Evolutionary conservation across 92 coral and sea anemone genomes (phyloP).

Genomic region (Heteractis magnifica): DNA sequence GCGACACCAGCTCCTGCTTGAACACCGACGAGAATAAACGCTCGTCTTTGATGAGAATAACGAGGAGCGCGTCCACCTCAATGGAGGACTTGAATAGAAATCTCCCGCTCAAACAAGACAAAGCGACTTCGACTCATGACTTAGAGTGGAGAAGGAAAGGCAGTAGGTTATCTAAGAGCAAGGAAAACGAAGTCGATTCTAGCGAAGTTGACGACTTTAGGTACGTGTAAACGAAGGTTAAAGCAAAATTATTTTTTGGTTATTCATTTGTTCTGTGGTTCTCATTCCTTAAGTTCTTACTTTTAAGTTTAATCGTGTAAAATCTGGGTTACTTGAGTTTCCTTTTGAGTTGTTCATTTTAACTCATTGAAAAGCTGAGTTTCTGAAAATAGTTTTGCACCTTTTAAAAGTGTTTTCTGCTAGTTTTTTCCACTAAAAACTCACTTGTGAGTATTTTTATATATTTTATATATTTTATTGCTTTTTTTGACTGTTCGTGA

Average conservation of each 20-base stretch:
- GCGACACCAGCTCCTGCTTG: slow-evolving; percentile 23
- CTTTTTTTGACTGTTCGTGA: not conserved
- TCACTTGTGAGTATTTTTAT: no score
- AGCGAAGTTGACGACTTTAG: not conserved
- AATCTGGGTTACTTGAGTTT: no score
- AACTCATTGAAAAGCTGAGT: no score
- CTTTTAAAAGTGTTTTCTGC: no score
- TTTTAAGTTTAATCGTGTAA: no score
- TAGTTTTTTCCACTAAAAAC: no score
- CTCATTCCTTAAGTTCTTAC: no score
- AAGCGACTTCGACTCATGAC: slow-evolving; percentile 81
- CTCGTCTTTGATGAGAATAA: slow-evolving; percentile 18
- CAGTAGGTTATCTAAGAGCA: slow-evolving; percentile 1
- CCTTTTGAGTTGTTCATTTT: no score
- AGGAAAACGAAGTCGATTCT: not conserved
- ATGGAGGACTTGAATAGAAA: slow-evolving; percentile 54
- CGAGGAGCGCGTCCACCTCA: slow-evolving; percentile 64
- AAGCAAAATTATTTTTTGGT: not conserved
- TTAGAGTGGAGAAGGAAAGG: slow-evolving; percentile 26
- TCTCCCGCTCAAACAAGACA: slow-evolving; percentile 37
- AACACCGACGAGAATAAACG: slow-evolving; percentile 21
- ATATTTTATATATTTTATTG: not conserved
- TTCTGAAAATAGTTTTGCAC: no score
- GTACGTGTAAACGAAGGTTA: not conserved
- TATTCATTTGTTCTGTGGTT: not conserved